Evolutionary conservation across 92 coral and sea anemone species (phyloP).

Genomic region (Porites divaricata): DNA sequence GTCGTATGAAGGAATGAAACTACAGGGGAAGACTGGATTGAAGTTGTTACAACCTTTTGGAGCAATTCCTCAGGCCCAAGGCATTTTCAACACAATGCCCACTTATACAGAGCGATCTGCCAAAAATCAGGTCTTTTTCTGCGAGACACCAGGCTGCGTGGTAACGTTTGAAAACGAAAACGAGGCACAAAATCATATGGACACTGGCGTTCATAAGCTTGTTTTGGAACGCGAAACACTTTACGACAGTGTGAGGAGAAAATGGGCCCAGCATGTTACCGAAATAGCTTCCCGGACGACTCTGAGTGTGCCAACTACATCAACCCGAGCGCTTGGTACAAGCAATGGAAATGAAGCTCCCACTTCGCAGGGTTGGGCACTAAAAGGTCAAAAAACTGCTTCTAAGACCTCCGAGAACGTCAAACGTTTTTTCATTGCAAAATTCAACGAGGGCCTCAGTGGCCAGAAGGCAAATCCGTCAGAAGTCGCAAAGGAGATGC

Average conservation of each 20-base stretch:
- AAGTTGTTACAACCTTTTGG: conserved; percentile 47
- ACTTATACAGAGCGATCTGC: not conserved
- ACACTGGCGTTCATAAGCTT: conserved; percentile 50
- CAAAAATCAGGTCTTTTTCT: conserved; percentile 43
- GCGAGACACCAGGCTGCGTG: conserved; percentile 45
- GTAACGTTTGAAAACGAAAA: conserved; percentile 33
- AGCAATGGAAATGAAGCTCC: too few relatives aligned
- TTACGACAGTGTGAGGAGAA: conserved; percentile 44
- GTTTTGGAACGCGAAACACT: conserved; percentile 47
- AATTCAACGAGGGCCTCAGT: too few relatives aligned
- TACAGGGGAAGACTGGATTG: conserved; percentile 34
- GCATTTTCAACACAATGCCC: not conserved
- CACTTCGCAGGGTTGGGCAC: too few relatives aligned
- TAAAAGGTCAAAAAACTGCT: too few relatives aligned
- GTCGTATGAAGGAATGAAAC: conserved; percentile 1
- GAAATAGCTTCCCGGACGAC: conserved; percentile 14
- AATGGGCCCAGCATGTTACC: conserved; percentile 53
- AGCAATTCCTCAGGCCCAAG: not conserved
- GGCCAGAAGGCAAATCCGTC: too few relatives aligned
- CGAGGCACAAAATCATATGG: conserved; percentile 53
- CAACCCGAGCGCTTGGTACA: not conserved
- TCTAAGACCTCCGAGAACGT: too few relatives aligned
- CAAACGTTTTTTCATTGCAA: too few relatives aligned
- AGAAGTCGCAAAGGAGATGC: conserved; percentile 35
- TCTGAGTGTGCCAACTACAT: not conserved